A percentile compares a stretch with the other conserved stretches of the same genome.
Evolutionary conservation across 2,888 invertebrate species (phyloP).

Genomic region (Drosophila paramelanica): DNA sequence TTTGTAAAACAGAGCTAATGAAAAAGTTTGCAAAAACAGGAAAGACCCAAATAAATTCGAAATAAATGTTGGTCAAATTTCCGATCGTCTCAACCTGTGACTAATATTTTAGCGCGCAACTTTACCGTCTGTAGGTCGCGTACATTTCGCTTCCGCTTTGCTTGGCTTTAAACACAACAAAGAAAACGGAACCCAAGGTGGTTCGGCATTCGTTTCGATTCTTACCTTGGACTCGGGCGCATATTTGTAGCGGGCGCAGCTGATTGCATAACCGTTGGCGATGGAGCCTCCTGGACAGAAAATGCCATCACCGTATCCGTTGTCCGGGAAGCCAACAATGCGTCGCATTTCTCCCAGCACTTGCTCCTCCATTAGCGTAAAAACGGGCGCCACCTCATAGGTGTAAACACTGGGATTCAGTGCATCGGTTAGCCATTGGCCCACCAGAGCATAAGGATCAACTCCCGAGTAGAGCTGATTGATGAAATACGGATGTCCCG

Average conservation of each 20-base stretch:
- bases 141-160: slow-evolving; percentile 48
- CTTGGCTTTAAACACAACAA: slow-evolving; percentile 30
- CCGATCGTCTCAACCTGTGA: neutral
- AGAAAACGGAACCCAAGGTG: slow-evolving; percentile 21
- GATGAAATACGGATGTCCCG: slow-evolving; percentile 94
- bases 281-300: slow-evolving; percentile 96
- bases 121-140: slow-evolving; percentile 32
- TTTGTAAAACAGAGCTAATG: too few relatives aligned
- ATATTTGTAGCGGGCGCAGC: slow-evolving; percentile 90
- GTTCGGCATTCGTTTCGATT: slow-evolving; percentile 45
- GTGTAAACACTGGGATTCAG: slow-evolving; percentile 95
- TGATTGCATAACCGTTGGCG: slow-evolving; percentile 96
- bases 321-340: slow-evolving; percentile 90
- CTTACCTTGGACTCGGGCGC: slow-evolving; percentile 91
- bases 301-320: slow-evolving; percentile 92
- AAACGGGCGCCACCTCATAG: slow-evolving; percentile 95
- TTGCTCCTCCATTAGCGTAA: slow-evolving; percentile 94
- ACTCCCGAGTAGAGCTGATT: slow-evolving; percentile 94
- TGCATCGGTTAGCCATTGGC: slow-evolving; percentile 94
- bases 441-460: slow-evolving; percentile 93
- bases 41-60: neutral
- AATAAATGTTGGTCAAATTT: neutral
- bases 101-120: slow-evolving; percentile 4
- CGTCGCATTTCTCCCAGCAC: slow-evolving; percentile 92
- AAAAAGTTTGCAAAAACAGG: too few relatives aligned